Evolutionary conservation across 2,113 vertebrate genomes (phyloP).

Genomic region (Neomonachus schauinslandi): DNA sequence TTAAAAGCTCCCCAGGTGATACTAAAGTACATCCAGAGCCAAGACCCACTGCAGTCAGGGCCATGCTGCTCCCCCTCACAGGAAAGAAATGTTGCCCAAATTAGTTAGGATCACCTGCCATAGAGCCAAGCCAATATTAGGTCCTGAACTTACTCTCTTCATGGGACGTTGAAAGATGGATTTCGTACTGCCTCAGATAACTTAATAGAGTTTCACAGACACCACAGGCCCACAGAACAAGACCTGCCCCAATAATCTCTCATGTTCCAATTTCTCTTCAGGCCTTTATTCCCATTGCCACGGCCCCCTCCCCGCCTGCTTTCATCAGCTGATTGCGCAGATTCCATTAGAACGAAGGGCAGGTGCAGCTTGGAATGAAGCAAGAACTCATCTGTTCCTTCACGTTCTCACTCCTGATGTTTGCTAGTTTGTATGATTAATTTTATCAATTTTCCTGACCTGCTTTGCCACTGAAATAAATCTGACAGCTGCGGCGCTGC

Average conservation of each 20-base stretch:
- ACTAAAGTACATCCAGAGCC: neutral
- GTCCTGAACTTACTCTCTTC: slow-evolving; percentile 69
- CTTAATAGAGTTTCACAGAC: slow-evolving; percentile 62
- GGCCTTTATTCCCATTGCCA: slow-evolving; percentile 31
- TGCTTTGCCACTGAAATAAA: slow-evolving; percentile 89
- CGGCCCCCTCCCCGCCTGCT: slow-evolving; percentile 69
- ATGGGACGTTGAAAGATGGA: slow-evolving; percentile 63
- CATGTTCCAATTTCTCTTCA: slow-evolving; percentile 61
- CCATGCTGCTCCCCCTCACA: neutral
- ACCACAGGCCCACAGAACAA: slow-evolving; percentile 32
- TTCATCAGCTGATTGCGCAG: slow-evolving; percentile 81
- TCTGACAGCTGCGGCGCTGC: slow-evolving; percentile 87
- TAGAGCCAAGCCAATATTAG: slow-evolving; percentile 38
- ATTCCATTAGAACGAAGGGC: slow-evolving; percentile 86
- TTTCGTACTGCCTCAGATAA: slow-evolving; percentile 33
- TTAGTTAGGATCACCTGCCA: slow-evolving; percentile 30
- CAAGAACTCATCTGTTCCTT: slow-evolving; percentile 83
- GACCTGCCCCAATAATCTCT: slow-evolving; percentile 37
- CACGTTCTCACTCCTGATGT: slow-evolving; percentile 83
- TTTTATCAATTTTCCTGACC: slow-evolving; percentile 91
- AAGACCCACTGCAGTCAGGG: neutral
- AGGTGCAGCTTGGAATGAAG: slow-evolving; percentile 84
- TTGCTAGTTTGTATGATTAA: slow-evolving; percentile 90
- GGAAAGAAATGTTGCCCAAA: slow-evolving; percentile 58
- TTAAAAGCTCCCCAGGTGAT: slow-evolving; percentile 10